Conservation (phyloP, 2,113 vertebrate species). For the Tachuris rubrigastra region DNA sequence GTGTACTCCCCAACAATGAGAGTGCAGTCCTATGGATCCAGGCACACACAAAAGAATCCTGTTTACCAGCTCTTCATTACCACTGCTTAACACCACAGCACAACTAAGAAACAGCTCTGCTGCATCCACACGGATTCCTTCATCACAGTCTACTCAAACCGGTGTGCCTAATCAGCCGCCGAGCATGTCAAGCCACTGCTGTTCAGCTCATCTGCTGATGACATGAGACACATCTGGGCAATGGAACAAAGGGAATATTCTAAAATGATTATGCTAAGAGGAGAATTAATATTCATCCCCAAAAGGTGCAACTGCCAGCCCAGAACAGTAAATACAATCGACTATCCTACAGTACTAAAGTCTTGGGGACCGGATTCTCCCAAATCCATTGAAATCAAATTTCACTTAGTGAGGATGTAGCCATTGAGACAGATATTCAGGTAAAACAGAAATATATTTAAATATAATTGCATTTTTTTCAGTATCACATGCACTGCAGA, state of each 20-base stretch:
- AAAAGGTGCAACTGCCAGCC: constrained; percentile 44
- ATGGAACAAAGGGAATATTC: constrained; percentile 67
- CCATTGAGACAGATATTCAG: not conserved
- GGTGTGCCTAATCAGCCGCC: not conserved
- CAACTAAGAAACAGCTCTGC: not conserved
- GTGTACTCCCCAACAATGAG: not conserved
- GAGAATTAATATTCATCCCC: constrained; percentile 62
- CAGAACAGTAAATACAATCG: not conserved
- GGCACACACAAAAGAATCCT: not conserved
- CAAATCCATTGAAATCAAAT: not conserved
- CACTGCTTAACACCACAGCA: not conserved
- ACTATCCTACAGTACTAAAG: not conserved
- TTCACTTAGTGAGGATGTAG: not conserved
- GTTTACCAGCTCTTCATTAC: not conserved
- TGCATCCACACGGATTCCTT: not conserved
- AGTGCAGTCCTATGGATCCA: not conserved
- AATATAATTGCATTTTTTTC: not conserved
- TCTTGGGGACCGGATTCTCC: not conserved
- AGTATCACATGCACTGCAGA: not conserved
- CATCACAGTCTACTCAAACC: constrained; percentile 17
- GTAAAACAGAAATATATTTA: constrained; percentile 16
- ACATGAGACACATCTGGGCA: constrained; percentile 59
- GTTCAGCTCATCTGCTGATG: constrained; percentile 57
- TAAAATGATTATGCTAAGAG: constrained; percentile 54
- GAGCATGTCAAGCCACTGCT: constrained; percentile 57